Evolutionary conservation across 2,888 invertebrate genomes (phyloP).

Genomic region (Sinelater perroti): DNA sequence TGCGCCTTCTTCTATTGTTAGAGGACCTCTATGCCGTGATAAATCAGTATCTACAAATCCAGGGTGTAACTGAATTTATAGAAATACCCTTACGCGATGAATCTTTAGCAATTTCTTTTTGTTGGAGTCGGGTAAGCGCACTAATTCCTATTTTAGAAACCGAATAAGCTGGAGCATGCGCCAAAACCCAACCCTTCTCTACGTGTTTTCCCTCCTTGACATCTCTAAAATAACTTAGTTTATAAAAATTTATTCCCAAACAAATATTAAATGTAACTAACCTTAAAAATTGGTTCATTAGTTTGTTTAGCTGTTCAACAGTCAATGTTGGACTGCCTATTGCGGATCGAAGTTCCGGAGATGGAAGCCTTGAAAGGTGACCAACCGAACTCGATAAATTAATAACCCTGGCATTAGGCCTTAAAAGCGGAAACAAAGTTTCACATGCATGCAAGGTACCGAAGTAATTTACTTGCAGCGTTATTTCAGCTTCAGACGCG

Average conservation of each 20-base stretch:
- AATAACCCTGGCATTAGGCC: conserved; percentile 75
- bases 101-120: conserved; percentile 65
- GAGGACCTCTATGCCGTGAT: conserved; percentile 66
- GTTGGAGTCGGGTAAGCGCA: conserved; percentile 74
- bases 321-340: conserved; percentile 67
- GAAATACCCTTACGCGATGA: conserved; percentile 66
- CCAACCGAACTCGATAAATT: conserved; percentile 79
- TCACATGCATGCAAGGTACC: conserved; percentile 71
- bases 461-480: conserved; percentile 76
- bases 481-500: conserved; percentile 80
- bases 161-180: conserved; percentile 72
- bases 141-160: conserved; percentile 79
- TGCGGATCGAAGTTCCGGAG: conserved; percentile 64
- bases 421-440: conserved; percentile 76
- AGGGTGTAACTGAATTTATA: conserved; percentile 77
- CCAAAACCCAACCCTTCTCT: conserved; percentile 56
- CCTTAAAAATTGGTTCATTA: conserved; percentile 75
- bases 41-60: conserved; percentile 84
- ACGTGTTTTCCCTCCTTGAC: conserved; percentile 46
- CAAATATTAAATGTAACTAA: conserved; percentile 55
- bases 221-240: conserved; percentile 40
- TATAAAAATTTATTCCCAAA: background rate
- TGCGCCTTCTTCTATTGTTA: conserved; percentile 68
- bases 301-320: conserved; percentile 66
- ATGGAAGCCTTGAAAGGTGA: conserved; percentile 68